Conservation (phyloP, 2,797 vertebrate genomes). For the Australoheros facetus region DNA sequence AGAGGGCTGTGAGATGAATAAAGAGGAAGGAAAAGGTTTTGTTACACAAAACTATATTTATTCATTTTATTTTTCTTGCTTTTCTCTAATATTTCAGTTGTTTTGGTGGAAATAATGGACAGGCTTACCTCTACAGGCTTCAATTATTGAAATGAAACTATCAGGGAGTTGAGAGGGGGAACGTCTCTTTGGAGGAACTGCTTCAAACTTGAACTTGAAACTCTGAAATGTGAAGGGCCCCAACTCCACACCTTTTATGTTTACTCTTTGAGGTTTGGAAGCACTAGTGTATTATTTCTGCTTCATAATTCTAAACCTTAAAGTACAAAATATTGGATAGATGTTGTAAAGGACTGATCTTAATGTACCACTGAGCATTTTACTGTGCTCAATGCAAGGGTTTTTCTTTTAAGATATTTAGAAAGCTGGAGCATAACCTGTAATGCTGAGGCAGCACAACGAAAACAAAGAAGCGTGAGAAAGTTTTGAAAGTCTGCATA, state of each 20-base stretch:
- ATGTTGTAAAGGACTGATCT: not conserved
- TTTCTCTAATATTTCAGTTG: not conserved
- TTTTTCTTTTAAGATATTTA: not conserved
- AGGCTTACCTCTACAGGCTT: not conserved
- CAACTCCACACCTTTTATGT: not conserved
- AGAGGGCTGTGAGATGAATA: not conserved
- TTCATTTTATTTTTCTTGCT: not conserved
- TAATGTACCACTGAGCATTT: not conserved
- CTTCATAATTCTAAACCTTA: not conserved
- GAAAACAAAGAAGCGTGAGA: not conserved
- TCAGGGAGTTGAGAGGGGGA: not conserved
- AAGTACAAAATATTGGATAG: not conserved
- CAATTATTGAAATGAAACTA: not conserved
- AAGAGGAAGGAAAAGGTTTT: not conserved
- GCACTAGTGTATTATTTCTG: not conserved
- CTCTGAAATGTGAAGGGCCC: conserved; percentile 5
- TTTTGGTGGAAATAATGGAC: not conserved
- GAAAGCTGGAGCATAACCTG: conserved; percentile 4
- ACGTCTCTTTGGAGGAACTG: not conserved
- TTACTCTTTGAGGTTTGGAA: not conserved
- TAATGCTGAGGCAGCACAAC: conserved; percentile 12
- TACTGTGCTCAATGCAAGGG: too few species aligned
- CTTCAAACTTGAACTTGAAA: not conserved
- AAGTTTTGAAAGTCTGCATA: not conserved
- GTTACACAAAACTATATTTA: not conserved